A percentile compares a stretch with the other conserved stretches of the same genome.
Conservation (phyloP, 2,797 vertebrate species). For the Rhadinocentrus ornatus region DNA sequence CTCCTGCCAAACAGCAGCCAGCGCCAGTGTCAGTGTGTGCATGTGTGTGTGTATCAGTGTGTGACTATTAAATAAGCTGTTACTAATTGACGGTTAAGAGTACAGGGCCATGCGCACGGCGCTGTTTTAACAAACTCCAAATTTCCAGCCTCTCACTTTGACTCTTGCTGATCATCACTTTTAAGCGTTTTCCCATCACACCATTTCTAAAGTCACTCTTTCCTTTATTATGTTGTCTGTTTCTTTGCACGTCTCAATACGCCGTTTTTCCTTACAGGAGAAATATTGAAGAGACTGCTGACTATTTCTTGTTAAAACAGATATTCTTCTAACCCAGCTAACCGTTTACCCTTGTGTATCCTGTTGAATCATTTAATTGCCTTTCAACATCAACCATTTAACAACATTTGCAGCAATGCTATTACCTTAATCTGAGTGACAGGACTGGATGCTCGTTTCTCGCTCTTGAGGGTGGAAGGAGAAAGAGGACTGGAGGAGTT, state of each 20-base stretch:
- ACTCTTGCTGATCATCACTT: conserved; percentile 27
- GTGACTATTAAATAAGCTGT: conserved; percentile 64
- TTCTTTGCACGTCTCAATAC: neutral
- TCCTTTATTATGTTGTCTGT: conserved; percentile 32
- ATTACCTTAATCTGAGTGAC: conserved; percentile 91
- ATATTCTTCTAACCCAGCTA: neutral
- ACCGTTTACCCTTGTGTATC: neutral
- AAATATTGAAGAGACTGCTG: too few species aligned
- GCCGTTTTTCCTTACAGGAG: neutral
- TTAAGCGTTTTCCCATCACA: conserved; percentile 29
- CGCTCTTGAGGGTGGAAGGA: conserved; percentile 90
- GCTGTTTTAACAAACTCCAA: conserved; percentile 55
- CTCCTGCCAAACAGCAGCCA: conserved; percentile 77
- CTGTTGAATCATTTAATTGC: neutral
- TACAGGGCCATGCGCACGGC: conserved; percentile 11
- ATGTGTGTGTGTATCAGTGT: conserved; percentile 34
- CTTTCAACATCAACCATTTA: neutral
- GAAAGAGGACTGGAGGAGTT: conserved; percentile 89
- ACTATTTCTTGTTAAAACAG: neutral
- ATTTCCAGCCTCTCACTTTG: conserved; percentile 54
- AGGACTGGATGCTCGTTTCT: conserved; percentile 92
- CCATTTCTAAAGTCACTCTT: conserved; percentile 26
- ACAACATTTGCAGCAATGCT: neutral
- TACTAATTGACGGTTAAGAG: conserved; percentile 60
- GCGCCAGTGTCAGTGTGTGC: conserved; percentile 61